Evolutionary conservation across 2,113 vertebrate genomes (phyloP).

Genomic region (Cavia aperea): DNA sequence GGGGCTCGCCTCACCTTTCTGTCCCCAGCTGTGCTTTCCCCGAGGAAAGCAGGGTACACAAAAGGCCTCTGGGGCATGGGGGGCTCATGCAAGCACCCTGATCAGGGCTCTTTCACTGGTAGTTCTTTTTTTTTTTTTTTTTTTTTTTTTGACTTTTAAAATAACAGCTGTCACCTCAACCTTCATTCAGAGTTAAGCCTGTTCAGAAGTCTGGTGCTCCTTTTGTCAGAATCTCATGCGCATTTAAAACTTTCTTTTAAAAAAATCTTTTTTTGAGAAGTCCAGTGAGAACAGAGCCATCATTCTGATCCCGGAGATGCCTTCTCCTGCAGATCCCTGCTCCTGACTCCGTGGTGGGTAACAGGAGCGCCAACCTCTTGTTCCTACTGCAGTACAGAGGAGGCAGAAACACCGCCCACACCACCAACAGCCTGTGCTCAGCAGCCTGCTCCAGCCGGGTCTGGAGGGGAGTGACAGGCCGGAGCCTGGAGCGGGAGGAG

Average conservation of each 20-base stretch:
- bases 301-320: neutral
- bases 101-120: neutral
- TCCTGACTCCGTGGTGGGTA: neutral
- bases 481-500: neutral
- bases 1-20: neutral
- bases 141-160: neutral
- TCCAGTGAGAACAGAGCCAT: neutral
- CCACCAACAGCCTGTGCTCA: too few relatives aligned
- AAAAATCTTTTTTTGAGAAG: neutral
- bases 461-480: neutral
- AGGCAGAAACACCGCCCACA: neutral
- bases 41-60: too few relatives aligned
- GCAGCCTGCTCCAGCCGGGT: neutral
- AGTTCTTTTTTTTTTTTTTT: neutral
- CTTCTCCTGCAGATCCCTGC: neutral
- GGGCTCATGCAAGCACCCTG: neutral
- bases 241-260: neutral
- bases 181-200: neutral
- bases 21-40: neutral
- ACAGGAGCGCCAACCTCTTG: neutral
- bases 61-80: accelerated
- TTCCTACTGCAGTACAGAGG: too few relatives aligned
- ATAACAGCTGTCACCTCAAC: neutral
- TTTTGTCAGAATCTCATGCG: neutral
- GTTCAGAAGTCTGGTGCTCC: neutral